Evolutionary conservation across 2,888 invertebrate species (phyloP).

Genomic region (Tetrapedia diversipes): DNA sequence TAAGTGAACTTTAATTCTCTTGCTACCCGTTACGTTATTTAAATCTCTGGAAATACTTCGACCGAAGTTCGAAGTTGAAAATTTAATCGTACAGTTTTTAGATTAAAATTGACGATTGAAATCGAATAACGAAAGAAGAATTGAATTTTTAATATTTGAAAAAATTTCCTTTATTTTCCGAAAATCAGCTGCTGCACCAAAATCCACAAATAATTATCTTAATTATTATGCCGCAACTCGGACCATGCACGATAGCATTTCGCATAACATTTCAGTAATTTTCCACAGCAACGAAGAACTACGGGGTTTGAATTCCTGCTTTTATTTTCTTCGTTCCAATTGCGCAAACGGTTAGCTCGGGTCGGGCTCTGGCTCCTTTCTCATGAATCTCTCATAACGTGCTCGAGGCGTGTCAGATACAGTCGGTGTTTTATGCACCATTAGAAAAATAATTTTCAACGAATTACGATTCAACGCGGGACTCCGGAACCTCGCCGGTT

Average conservation of each 20-base stretch:
- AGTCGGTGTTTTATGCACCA: constrained; percentile 46
- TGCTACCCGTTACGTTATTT: neutral
- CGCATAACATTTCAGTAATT: neutral
- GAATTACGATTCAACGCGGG: constrained; percentile 44
- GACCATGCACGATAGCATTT: too few relatives aligned
- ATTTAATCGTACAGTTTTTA: neutral
- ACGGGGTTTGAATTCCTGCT: neutral
- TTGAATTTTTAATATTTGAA: too few relatives aligned
- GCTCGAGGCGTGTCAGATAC: constrained; percentile 38
- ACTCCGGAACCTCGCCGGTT: constrained; percentile 18
- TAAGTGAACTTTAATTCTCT: constrained; percentile 14
- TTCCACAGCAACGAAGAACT: neutral
- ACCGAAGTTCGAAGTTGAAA: neutral
- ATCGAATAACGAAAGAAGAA: too few relatives aligned
- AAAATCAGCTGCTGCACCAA: too few relatives aligned
- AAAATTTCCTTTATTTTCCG: too few relatives aligned
- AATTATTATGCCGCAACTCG: too few relatives aligned
- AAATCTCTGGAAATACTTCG: neutral
- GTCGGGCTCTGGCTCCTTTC: constrained; percentile 25
- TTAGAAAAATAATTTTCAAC: constrained; percentile 50
- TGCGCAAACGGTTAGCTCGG: constrained; percentile 16
- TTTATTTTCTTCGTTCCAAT: neutral
- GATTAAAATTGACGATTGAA: too few relatives aligned
- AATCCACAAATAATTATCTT: too few relatives aligned
- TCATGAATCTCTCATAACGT: constrained; percentile 28